Base-by-base conservation (phyloP, 53 echinoderm and acorn worm genomes). In the Holothuria leucospilota region DNA sequence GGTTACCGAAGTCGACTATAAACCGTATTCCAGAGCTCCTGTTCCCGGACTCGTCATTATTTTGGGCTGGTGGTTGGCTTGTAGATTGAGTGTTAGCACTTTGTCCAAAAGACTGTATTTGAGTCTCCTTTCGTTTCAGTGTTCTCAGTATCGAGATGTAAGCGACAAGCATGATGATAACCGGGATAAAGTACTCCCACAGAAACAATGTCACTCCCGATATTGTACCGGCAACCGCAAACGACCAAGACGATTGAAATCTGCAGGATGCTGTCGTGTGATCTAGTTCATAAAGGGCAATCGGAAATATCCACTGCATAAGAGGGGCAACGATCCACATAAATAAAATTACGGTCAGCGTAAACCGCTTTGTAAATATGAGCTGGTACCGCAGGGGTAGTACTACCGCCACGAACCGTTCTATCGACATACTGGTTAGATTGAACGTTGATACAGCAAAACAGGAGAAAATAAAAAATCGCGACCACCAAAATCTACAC, bases 401-500 rank as follows among this genome's bases (percentile, higher is more conserved):
- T 6, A 96, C 89, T 5, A 96, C 96, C 13, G 96, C 96, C 46
- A 91, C 75, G 80, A 94, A 96, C 25, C 96, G 88, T 67, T 96
- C 96, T 10, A 94, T 68, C 7, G 96, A 96, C 92, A 96, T 92
- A 29, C 87, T 81, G 26, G 94, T 94, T 59, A 96, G 83, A 63
- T 96, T 96, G 89, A 87, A 93, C 5, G 96, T 94, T 0, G 96
- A 96, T 18, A 94, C 87, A 20, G 93, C 94, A 49, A 96, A 96
- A 21, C 92, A 89, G 5, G 94, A 88, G 81, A 94, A 96, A 27
- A 96, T 87, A 62, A 92, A 94, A 83, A 96, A 96, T 0, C 96
- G 87, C 21, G 93, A 92, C 94, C 94, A 94, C 96, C 96, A 96
- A n/a, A 96, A 86, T 29, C 94, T 92, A 65, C 96, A 96, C n/a